Evolutionary conservation across 2,888 invertebrate species (phyloP).

Genomic region (Germaria angustata): DNA sequence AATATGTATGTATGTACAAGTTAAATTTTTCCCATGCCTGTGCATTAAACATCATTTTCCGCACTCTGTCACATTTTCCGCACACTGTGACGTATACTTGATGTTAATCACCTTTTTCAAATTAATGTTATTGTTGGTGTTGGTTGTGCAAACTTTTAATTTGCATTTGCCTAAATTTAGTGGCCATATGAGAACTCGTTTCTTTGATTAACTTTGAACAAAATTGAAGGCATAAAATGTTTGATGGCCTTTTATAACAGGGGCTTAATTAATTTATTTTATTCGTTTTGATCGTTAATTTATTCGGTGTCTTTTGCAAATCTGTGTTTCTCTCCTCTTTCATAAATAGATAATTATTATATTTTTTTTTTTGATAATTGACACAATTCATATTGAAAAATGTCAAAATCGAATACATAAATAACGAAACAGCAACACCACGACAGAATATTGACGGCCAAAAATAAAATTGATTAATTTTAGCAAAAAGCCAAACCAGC

Average conservation of each 20-base stretch:
- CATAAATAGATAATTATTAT: constrained; percentile 50
- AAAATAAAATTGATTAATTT: constrained; percentile 45
- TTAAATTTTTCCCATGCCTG: no score
- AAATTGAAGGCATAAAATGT: not conserved
- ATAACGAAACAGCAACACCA: constrained; percentile 17
- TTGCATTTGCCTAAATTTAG: constrained; percentile 23
- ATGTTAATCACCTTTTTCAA: not conserved
- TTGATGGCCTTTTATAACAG: constrained; percentile 15
- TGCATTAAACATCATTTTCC: no score
- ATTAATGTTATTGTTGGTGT: not conserved
- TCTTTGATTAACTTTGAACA: not conserved
- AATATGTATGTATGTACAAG: no score
- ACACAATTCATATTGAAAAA: constrained; percentile 48
- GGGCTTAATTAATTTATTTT: constrained; percentile 6
- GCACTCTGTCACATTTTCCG: no score
- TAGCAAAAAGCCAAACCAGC: not conserved
- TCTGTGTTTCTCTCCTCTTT: not conserved
- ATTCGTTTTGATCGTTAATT: constrained; percentile 1
- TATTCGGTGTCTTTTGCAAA: not conserved
- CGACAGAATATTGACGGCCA: constrained; percentile 9
- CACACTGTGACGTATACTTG: not conserved
- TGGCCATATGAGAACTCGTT: not conserved
- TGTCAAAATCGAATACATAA: constrained; percentile 35
- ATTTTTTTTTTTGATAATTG: constrained; percentile 61
- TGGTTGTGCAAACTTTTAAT: not conserved